Base-by-base conservation (phyloP, 2,888 invertebrate species). In the Nudaria mundana region DNA sequence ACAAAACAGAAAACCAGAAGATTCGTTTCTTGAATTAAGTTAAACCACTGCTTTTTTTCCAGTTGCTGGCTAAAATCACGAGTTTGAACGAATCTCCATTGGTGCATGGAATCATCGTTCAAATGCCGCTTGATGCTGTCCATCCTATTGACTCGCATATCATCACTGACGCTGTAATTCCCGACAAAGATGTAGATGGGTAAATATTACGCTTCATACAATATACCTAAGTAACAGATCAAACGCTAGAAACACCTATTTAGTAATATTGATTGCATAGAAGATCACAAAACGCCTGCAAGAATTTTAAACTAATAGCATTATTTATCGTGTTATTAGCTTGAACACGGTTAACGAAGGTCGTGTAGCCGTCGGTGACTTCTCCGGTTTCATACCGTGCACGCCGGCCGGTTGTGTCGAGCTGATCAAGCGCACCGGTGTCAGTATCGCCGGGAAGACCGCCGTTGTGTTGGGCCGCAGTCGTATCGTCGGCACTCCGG, bases 401-500 rank as follows among this genome's bases (percentile, higher is more conserved):
- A 99, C 99, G 0, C 98, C 99, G 0, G 94, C 95, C 51, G 99
- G 99, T 2, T 97, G 97, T 69, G 91, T 99, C 47, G 97, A 99
- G 73, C 91, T 98, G 5, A 97, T 97, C 58, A 95, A 94, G 76
- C 91, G 93, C 48, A 92, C 93, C 30, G 96, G 96, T 1, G 90
- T 94, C 0, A 61, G 91, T 52, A 94, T 98, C 35, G 91, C 92
- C 25, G 98, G 98, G 3, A 93, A 95, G 42, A 91, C 91, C 48
- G 98, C 97, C 2, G 98, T 99, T 2, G 98, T 99, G 11, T 77
- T 99, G 25, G 99, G 99, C 0, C 91, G 99, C 56, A 98, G 98
- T 76, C 98, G 98, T 84, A 99, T 99, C 70, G 98, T 99, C 1
- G 99, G 99, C 28, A 96, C 98, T 0, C 99, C 99, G 0, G 95